A percentile compares a stretch with the other conserved stretches of the same genome.
These are phyloP conservation scores for Euglossa dilemma DNA, from an alignment of 1,140 invertebrate genomes.

Conservation along the genomic window DNA sequence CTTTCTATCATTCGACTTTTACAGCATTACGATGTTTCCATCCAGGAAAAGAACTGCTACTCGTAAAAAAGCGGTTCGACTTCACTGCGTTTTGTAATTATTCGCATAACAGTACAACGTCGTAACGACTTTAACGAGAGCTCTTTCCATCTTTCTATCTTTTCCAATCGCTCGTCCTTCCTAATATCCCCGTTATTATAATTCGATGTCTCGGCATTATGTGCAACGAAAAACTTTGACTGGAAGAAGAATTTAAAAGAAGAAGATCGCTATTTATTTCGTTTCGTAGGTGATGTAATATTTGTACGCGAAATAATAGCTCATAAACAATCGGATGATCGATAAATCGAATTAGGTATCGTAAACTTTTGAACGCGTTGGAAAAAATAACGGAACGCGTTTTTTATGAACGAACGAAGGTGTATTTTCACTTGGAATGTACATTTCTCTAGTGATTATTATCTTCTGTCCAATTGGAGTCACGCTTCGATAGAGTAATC, in stretches of 20 bases:
- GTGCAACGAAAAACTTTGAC: too few species aligned
- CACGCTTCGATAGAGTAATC: conserved; percentile 42
- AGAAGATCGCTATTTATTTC: too few species aligned
- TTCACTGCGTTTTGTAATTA: neutral
- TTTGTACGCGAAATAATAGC: too few species aligned
- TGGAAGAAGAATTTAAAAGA: too few species aligned
- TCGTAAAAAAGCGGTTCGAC: neutral
- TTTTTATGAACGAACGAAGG: neutral
- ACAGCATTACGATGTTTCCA: neutral
- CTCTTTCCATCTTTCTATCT: neutral
- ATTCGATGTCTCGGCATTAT: neutral
- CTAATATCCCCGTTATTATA: neutral
- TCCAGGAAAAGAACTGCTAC: neutral
- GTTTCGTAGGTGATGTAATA: too few species aligned
- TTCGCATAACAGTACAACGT: neutral
- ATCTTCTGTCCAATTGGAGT: neutral
- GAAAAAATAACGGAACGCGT: neutral
- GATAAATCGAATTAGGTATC: too few species aligned
- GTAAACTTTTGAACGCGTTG: too few species aligned
- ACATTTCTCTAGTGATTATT: neutral
- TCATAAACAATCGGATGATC: too few species aligned
- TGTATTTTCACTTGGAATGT: neutral
- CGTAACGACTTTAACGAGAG: neutral
- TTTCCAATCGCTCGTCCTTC: neutral
- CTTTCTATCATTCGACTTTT: neutral